These are phyloP conservation scores for Rhinichthys osculus DNA, from an alignment of 2,797 vertebrate genomes.

Conservation along the genomic window DNA sequence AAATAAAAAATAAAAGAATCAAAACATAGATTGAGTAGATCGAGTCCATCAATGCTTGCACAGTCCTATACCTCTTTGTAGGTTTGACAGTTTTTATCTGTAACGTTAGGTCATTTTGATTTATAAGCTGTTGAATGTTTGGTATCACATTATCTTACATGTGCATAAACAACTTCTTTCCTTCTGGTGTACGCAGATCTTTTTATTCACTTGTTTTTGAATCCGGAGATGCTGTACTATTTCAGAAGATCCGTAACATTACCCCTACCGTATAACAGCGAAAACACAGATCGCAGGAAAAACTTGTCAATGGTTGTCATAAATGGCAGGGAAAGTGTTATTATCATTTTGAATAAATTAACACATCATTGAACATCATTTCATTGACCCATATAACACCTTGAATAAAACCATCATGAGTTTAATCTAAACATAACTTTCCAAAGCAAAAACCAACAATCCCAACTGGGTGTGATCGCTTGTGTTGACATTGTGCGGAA, in stretches of 20 bases:
- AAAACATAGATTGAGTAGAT: not conserved
- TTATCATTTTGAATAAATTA: not conserved
- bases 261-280: not conserved
- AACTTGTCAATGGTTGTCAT: not conserved
- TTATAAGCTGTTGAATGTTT: not conserved
- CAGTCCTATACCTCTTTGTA: not conserved
- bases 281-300: not conserved
- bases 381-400: not conserved
- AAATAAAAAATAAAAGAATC: too few species aligned
- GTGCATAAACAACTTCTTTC: not conserved
- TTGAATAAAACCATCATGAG: not conserved
- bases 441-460: not conserved
- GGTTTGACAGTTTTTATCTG: not conserved
- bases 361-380: not conserved
- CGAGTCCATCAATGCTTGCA: not conserved
- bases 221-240: not conserved
- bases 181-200: not conserved
- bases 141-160: not conserved
- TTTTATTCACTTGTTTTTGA: not conserved
- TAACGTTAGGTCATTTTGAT: not conserved
- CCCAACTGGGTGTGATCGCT: conserved; percentile 16
- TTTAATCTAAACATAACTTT: not conserved
- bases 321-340: not conserved
- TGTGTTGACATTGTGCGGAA: conserved; percentile 3
- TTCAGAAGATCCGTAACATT: not conserved